Evolutionary conservation across 2,797 vertebrate genomes (phyloP).

Genomic region (Nannoperca australis): DNA sequence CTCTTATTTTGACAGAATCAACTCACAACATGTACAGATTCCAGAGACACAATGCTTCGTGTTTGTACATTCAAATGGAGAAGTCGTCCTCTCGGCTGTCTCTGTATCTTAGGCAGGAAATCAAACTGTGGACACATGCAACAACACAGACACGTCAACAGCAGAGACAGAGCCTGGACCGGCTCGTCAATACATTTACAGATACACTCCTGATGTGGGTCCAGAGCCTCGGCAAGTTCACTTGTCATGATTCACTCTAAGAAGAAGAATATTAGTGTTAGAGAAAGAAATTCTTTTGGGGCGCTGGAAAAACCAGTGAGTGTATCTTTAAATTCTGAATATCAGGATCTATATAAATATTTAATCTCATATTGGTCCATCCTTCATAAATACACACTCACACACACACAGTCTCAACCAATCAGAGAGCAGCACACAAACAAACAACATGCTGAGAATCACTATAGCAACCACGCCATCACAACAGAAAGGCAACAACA

Average conservation of each 20-base stretch:
- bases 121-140: slow-evolving; percentile 56
- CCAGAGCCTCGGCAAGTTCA: neutral
- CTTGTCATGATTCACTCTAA: neutral
- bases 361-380: slow-evolving; percentile 29
- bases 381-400: slow-evolving; percentile 46
- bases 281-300: neutral
- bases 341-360: slow-evolving; percentile 14
- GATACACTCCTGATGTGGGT: neutral
- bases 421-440: slow-evolving; percentile 60
- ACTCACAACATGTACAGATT: slow-evolving; percentile 48
- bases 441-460: slow-evolving; percentile 70
- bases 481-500: slow-evolving; percentile 73
- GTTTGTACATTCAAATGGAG: slow-evolving; percentile 66
- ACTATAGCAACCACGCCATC: slow-evolving; percentile 68
- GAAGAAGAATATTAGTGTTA: too few species aligned
- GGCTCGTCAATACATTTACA: slow-evolving; percentile 22
- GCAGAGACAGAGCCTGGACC: neutral
- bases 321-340: slow-evolving; percentile 29
- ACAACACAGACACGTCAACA: slow-evolving; percentile 58
- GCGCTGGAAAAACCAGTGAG: neutral
- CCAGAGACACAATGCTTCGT: slow-evolving; percentile 26
- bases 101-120: neutral
- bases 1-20: slow-evolving; percentile 8
- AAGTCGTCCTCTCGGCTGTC: neutral
- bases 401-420: slow-evolving; percentile 44